A percentile compares a stretch with the other conserved stretches of the same genome.
These are phyloP conservation scores for Barbus barbus DNA, from an alignment of 2,113 vertebrate species.

Conservation along the genomic window DNA sequence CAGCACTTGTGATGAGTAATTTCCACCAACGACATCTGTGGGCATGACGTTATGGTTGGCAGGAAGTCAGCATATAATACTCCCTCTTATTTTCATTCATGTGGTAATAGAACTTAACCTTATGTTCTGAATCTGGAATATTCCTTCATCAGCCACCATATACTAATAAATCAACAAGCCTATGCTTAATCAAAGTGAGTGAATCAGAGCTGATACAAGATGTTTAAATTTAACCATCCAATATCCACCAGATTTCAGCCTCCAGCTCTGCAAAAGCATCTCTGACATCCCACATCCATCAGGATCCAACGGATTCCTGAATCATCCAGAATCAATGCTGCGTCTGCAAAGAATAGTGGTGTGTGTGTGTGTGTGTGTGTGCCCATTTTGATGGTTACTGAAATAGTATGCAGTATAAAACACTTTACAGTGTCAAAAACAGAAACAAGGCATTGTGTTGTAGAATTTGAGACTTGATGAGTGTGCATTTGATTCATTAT, in stretches of 20 bases:
- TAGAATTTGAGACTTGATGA: background rate
- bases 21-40: background rate
- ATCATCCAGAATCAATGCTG: slow-evolving; percentile 22
- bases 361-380: background rate
- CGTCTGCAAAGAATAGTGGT: background rate
- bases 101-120: too few species aligned
- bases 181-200: background rate
- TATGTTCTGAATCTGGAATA: too few species aligned
- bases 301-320: background rate
- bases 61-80: background rate
- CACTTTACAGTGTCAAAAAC: background rate
- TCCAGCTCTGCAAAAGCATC: slow-evolving; percentile 9
- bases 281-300: slow-evolving; percentile 13
- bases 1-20: slow-evolving; percentile 20
- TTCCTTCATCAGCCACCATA: background rate
- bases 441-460: background rate
- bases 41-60: slow-evolving; percentile 1
- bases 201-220: slow-evolving; percentile 14
- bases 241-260: background rate
- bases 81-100: background rate
- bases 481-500: background rate
- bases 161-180: background rate
- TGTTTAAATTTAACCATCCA: slow-evolving; percentile 3
- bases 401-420: background rate
- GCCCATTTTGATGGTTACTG: background rate